phyloP scores from a whole-genome alignment of 2,888 invertebrate genomes.

The Hypselothyrea guttata region DNA sequence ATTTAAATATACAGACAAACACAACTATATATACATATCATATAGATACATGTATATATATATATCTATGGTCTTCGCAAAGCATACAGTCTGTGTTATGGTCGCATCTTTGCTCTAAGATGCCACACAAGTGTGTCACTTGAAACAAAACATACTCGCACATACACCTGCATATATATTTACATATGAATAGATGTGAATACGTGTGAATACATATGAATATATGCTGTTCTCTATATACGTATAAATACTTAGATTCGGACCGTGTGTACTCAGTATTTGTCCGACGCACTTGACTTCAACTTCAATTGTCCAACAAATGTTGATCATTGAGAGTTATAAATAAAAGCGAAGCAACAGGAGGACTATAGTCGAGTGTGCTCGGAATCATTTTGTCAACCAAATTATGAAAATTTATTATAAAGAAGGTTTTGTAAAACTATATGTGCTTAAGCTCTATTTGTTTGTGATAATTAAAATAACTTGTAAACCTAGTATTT shows the following conservation, averaged over 20 bases:
- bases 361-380: background rate
- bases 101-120: constrained; percentile 22
- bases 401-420: background rate
- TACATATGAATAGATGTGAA: constrained; percentile 5
- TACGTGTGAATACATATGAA: constrained; percentile 4
- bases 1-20: constrained; percentile 1
- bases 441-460: too few species aligned
- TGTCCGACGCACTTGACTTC: constrained; percentile 31
- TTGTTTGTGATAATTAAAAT: too few species aligned
- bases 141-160: constrained; percentile 11
- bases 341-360: constrained; percentile 19
- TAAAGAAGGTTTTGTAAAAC: too few species aligned
- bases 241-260: background rate
- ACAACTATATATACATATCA: background rate
- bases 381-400: background rate
- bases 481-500: too few species aligned
- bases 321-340: constrained; percentile 26
- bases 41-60: background rate
- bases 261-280: background rate
- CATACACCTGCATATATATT: constrained; percentile 12
- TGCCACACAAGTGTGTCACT: constrained; percentile 48
- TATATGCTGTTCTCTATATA: background rate
- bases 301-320: constrained; percentile 32
- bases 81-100: constrained; percentile 15
- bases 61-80: constrained; percentile 1